phyloP scores from a whole-genome alignment of 2,888 invertebrate species.

The Catocala nupta region DNA sequence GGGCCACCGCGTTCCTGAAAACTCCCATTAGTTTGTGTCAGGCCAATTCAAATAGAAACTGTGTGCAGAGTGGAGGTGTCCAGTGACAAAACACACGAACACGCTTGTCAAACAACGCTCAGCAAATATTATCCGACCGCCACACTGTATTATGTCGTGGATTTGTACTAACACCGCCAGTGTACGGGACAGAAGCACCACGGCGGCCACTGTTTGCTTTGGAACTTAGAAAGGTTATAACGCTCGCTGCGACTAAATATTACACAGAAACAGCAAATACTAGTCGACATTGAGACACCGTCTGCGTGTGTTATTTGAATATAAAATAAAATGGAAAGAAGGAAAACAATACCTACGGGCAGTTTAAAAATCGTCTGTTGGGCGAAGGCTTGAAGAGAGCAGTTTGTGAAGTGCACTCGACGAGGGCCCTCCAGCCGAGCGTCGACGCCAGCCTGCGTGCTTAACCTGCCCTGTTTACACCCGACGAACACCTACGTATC shows the following conservation, averaged over 20 bases:
- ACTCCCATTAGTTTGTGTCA: slow-evolving; percentile 70
- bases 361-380: slow-evolving; percentile 72
- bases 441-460: slow-evolving; percentile 66
- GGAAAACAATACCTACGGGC: slow-evolving; percentile 63
- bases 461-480: slow-evolving; percentile 75
- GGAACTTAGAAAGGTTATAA: slow-evolving; percentile 72
- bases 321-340: slow-evolving; percentile 56
- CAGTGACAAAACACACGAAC: slow-evolving; percentile 84
- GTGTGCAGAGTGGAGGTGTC: slow-evolving; percentile 81
- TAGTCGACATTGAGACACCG: slow-evolving; percentile 51
- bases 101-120: slow-evolving; percentile 83
- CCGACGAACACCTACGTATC: slow-evolving; percentile 64
- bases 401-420: slow-evolving; percentile 74
- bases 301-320: slow-evolving; percentile 49
- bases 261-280: slow-evolving; percentile 52
- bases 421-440: slow-evolving; percentile 71
- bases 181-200: slow-evolving; percentile 72
- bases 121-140: slow-evolving; percentile 82
- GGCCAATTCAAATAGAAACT: slow-evolving; percentile 78
- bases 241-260: slow-evolving; percentile 57
- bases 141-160: slow-evolving; percentile 78
- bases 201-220: slow-evolving; percentile 69
- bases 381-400: slow-evolving; percentile 74
- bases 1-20: slow-evolving; percentile 70
- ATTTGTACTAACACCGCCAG: slow-evolving; percentile 77